Conservation (phyloP, 2,113 vertebrate species). For the Platycercus adscitus region DNA sequence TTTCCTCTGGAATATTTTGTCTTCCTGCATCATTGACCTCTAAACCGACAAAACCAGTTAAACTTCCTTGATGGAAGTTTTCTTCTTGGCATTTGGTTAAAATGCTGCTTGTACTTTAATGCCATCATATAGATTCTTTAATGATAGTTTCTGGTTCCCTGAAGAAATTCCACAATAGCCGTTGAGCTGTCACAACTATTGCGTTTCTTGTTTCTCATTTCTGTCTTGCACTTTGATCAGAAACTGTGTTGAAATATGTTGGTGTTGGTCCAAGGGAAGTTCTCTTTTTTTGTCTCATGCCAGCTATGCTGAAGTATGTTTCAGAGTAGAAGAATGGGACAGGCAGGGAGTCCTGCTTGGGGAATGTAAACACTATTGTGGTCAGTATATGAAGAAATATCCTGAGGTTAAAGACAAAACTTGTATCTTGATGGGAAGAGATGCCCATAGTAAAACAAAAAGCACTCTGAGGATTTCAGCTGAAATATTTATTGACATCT, state of each 20-base stretch:
- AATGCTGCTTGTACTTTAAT: neutral
- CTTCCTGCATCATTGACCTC: neutral
- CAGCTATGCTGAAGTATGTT: constrained; percentile 27
- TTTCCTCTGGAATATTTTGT: neutral
- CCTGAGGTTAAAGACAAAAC: neutral
- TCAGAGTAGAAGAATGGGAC: constrained; percentile 40
- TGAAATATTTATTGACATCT: constrained; percentile 15
- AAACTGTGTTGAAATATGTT: constrained; percentile 43
- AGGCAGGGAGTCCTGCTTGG: constrained; percentile 33
- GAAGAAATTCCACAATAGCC: constrained; percentile 33
- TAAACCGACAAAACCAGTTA: neutral
- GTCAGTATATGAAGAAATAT: constrained; percentile 49
- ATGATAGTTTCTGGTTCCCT: constrained; percentile 7
- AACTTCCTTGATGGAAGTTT: neutral
- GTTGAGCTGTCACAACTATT: constrained; percentile 19
- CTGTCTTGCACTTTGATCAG: constrained; percentile 44
- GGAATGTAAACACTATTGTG: constrained; percentile 50
- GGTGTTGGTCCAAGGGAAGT: constrained; percentile 35
- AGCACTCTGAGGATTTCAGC: neutral
- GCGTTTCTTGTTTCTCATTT: constrained; percentile 37
- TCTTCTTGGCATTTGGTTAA: constrained; percentile 7
- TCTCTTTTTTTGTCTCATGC: constrained; percentile 52
- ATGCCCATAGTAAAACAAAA: neutral
- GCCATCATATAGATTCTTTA: constrained; percentile 10
- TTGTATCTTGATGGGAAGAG: neutral